Percentiles rank a stretch among this genome's conserved stretches.
These are phyloP conservation scores for Perca schrenkii DNA, from an alignment of 2,113 vertebrate genomes.

Conservation along the genomic window DNA sequence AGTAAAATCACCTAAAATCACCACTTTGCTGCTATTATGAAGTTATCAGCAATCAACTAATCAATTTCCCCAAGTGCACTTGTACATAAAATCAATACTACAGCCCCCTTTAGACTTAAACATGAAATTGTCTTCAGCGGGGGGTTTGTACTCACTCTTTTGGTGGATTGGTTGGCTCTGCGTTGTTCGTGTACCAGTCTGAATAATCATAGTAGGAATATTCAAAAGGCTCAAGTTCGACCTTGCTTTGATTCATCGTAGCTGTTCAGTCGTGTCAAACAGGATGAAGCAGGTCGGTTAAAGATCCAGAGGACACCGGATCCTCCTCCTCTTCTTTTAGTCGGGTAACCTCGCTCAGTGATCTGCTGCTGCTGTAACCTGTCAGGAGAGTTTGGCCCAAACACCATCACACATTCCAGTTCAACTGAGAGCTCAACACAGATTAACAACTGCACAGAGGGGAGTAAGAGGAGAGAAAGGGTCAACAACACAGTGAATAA, in stretches of 20 bases:
- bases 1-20: neutral
- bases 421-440: conserved; percentile 34
- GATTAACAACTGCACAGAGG: conserved; percentile 66
- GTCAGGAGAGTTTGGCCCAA: conserved; percentile 43
- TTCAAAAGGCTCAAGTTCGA: conserved; percentile 61
- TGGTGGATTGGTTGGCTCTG: conserved; percentile 76
- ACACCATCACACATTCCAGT: conserved; percentile 63
- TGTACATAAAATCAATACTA: neutral
- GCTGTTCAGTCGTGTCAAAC: conserved; percentile 13
- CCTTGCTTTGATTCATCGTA: conserved; percentile 74
- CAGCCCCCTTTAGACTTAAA: neutral
- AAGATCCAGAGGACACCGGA: neutral
- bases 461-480: neutral
- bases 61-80: neutral
- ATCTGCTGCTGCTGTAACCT: conserved; percentile 42
- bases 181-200: conserved; percentile 71
- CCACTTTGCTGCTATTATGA: neutral
- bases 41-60: neutral
- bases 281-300: neutral
- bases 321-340: conserved; percentile 26
- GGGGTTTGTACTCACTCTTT: conserved; percentile 75
- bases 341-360: neutral
- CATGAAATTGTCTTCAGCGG: neutral
- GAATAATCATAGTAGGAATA: conserved; percentile 79
- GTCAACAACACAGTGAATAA: conserved; percentile 10